Evolutionary conservation across 2,113 vertebrate genomes (phyloP).

Genomic region (Urocolius indicus): DNA sequence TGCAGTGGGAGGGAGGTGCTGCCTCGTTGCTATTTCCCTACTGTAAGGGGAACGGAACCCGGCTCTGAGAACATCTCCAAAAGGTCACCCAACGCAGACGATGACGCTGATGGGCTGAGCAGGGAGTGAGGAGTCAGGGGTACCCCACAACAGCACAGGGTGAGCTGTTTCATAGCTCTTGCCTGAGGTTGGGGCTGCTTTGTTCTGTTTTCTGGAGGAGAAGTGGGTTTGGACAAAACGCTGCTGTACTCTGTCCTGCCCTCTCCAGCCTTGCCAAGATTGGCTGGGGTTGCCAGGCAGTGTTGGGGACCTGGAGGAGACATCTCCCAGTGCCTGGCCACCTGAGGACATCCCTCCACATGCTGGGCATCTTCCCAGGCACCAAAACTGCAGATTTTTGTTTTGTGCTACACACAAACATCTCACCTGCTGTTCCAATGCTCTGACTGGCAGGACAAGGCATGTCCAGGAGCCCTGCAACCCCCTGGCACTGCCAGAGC

Average conservation of each 20-base stretch:
- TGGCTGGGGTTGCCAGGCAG: background rate
- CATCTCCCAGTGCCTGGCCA: background rate
- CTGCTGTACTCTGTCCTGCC: background rate
- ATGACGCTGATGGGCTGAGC: background rate
- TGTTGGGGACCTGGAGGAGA: background rate
- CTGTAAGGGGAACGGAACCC: background rate
- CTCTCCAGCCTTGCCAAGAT: background rate
- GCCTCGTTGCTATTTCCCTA: background rate
- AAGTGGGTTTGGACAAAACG: background rate
- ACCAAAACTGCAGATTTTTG: background rate
- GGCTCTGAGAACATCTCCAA: background rate
- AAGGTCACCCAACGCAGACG: background rate
- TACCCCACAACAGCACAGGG: accelerated
- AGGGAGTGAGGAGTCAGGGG: background rate
- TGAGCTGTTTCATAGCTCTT: background rate
- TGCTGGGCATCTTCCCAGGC: background rate
- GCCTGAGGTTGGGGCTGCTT: accelerated
- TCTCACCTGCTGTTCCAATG: background rate
- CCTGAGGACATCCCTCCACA: background rate
- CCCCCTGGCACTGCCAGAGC: background rate
- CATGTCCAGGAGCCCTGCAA: background rate
- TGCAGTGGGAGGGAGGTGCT: background rate
- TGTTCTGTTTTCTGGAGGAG: accelerated
- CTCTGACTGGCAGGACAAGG: background rate
- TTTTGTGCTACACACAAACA: accelerated